Evolutionary conservation across 2,113 vertebrate species (phyloP).

Genomic region (Brachypteracias leptosomus): DNA sequence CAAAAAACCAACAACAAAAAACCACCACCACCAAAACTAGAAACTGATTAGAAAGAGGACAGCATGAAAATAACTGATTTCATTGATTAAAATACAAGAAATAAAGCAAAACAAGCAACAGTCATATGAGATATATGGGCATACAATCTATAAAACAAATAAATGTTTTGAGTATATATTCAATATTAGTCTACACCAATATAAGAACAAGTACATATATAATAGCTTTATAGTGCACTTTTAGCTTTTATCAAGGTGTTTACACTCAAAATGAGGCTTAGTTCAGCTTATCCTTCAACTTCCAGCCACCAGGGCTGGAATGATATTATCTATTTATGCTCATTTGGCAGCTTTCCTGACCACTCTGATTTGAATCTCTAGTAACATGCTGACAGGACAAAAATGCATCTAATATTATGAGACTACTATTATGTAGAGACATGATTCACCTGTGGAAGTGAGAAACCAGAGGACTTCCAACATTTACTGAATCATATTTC

Average conservation of each 20-base stretch:
- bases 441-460: not conserved
- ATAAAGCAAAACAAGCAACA: not conserved
- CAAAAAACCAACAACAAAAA: not conserved
- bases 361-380: conserved; percentile 23
- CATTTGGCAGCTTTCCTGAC: conserved; percentile 39
- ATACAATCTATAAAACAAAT: not conserved
- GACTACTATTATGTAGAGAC: not conserved
- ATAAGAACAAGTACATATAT: not conserved
- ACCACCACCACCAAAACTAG: not conserved
- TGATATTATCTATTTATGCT: conserved; percentile 18
- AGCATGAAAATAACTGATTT: not conserved
- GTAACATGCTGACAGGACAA: conserved; percentile 4
- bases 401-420: not conserved
- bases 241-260: not conserved
- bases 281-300: conserved; percentile 8
- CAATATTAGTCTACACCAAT: not conserved
- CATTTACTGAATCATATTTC: not conserved
- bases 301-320: not conserved
- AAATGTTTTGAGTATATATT: not conserved
- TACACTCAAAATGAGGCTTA: conserved; percentile 6
- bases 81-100: not conserved
- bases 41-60: not conserved
- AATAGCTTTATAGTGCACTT: not conserved
- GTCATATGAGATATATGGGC: not conserved
- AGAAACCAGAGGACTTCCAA: conserved; percentile 3